Evolutionary conservation across 2,113 vertebrate genomes (phyloP).

Genomic region (Lanius collurio): DNA sequence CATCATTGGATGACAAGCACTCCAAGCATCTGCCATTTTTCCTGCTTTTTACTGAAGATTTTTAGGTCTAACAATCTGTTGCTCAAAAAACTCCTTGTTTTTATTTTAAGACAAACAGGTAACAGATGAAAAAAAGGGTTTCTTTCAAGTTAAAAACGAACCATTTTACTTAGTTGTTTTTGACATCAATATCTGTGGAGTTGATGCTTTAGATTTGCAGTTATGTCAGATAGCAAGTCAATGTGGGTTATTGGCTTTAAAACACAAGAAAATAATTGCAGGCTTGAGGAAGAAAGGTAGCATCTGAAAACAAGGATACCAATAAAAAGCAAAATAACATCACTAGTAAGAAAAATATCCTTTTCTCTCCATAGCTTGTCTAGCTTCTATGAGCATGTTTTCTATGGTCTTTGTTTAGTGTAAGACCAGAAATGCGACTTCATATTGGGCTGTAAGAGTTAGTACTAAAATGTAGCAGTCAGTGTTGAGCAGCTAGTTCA

Average conservation of each 20-base stretch:
- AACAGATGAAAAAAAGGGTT: neutral
- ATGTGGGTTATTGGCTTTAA: neutral
- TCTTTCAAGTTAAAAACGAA: neutral
- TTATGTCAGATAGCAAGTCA: neutral
- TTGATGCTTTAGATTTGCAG: neutral
- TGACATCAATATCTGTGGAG: neutral
- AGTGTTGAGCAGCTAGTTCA: neutral
- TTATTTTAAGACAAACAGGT: neutral
- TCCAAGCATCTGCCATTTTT: neutral
- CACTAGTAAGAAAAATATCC: neutral
- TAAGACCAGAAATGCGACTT: neutral
- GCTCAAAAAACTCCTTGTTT: fast-evolving
- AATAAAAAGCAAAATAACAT: neutral
- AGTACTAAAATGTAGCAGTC: neutral
- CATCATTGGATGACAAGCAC: fast-evolving
- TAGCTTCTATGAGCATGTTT: neutral
- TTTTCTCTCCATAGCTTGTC: neutral
- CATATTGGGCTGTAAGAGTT: neutral
- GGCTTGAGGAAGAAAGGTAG: neutral
- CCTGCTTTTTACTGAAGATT: neutral
- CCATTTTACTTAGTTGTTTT: neutral
- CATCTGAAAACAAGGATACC: neutral
- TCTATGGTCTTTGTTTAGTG: neutral
- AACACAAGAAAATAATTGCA: neutral
- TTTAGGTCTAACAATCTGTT: neutral